Evolutionary conservation across 1,140 invertebrate genomes (phyloP).

Genomic region (Lepidurus packardi): DNA sequence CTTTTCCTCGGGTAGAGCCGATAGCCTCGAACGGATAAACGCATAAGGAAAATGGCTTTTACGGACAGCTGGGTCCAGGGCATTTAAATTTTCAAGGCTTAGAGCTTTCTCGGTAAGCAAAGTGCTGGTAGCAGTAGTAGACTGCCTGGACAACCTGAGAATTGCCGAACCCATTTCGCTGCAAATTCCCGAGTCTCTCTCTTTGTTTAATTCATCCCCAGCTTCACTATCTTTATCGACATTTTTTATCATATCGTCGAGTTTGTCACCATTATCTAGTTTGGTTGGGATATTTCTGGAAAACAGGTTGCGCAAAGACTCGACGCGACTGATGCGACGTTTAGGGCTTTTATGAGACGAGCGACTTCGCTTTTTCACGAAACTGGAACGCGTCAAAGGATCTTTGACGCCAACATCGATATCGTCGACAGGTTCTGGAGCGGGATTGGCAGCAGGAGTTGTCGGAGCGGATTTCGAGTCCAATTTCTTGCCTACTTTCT

Average conservation of each 20-base stretch:
- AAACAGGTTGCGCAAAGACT: conserved; percentile 54
- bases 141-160: background rate
- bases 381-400: background rate
- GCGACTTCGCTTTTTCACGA: conserved; percentile 23
- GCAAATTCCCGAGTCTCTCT: conserved; percentile 37
- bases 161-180: conserved; percentile 26
- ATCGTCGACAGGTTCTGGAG: background rate
- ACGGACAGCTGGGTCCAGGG: conserved; percentile 28
- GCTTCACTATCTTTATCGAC: conserved; percentile 23
- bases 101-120: background rate
- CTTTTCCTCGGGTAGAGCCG: conserved; percentile 40
- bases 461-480: conserved; percentile 41
- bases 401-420: background rate
- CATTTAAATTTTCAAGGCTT: conserved; percentile 23
- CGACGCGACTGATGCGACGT: conserved; percentile 52
- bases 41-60: conserved; percentile 39
- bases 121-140: background rate
- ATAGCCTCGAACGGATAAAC: conserved; percentile 38
- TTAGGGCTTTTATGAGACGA: conserved; percentile 37
- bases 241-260: conserved; percentile 4
- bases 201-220: conserved; percentile 23
- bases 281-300: conserved; percentile 27
- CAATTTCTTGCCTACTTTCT: conserved; percentile 57
- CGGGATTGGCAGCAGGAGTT: background rate
- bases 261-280: conserved; percentile 14